phyloP scores from a whole-genome alignment of 2,113 vertebrate genomes.

The Phalacrocorax brasilianus region DNA sequence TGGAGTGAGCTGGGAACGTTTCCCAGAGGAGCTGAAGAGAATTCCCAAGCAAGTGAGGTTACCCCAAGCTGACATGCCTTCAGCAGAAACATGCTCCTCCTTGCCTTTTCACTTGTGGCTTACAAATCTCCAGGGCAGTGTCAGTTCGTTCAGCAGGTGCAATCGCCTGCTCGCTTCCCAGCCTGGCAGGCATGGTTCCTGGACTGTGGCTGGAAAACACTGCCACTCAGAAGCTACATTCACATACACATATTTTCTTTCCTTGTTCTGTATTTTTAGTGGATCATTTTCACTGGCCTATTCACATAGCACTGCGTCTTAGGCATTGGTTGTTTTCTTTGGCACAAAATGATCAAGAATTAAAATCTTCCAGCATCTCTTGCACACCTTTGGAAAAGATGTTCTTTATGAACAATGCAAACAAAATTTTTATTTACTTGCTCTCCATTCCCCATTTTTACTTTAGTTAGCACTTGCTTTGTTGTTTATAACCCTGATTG shows the following conservation, averaged over 20 bases:
- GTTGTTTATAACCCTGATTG: neutral
- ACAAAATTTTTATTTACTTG: neutral
- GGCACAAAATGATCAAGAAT: neutral
- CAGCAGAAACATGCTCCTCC: neutral
- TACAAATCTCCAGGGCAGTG: neutral
- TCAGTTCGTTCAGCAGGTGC: neutral
- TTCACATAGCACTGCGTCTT: accelerated
- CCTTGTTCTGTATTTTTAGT: neutral
- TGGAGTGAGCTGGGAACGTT: neutral
- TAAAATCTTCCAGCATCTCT: neutral
- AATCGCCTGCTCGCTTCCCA: neutral
- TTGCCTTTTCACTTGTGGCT: neutral
- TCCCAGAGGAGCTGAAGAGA: neutral
- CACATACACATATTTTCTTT: accelerated
- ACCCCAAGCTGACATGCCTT: neutral
- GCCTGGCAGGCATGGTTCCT: neutral
- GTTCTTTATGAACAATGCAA: neutral
- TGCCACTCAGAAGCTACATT: neutral
- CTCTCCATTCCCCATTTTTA: neutral
- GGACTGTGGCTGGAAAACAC: neutral
- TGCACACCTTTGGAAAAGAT: neutral
- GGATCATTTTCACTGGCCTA: neutral
- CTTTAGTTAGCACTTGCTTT: neutral
- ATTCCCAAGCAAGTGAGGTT: neutral
- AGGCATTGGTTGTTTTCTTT: neutral